Conservation (phyloP, 2,113 vertebrate genomes). For the Clinocottus analis region DNA sequence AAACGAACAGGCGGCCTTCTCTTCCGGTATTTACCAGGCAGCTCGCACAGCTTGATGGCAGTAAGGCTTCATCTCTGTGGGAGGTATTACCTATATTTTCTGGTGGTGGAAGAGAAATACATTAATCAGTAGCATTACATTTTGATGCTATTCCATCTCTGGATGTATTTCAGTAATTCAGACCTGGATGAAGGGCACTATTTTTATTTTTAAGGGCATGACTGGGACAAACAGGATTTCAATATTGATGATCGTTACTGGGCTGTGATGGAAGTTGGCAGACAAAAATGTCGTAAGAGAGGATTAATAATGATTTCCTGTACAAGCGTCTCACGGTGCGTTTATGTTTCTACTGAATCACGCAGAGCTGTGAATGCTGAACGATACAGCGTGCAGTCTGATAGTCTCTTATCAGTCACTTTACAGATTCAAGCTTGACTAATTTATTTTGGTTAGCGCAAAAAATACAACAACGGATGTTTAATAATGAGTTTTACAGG, state of each 20-base stretch:
- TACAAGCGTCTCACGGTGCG: conserved; percentile 48
- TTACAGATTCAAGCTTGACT: conserved; percentile 53
- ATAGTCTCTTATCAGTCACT: conserved; percentile 56
- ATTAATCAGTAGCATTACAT: conserved; percentile 30
- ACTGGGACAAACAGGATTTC: conserved; percentile 57
- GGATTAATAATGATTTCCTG: conserved; percentile 61
- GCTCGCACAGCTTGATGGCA: conserved; percentile 19
- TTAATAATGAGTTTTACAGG: conserved; percentile 53
- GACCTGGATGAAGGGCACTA: conserved; percentile 1
- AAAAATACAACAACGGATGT: conserved; percentile 46
- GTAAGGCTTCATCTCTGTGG: conserved; percentile 22
- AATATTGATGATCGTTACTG: conserved; percentile 52
- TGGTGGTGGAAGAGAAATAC: conserved; percentile 23
- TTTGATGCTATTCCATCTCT: conserved; percentile 7
- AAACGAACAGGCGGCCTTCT: conserved; percentile 27
- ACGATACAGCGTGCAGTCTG: conserved; percentile 13
- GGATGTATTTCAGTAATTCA: conserved; percentile 30
- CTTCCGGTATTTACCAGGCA: conserved; percentile 10
- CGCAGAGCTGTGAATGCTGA: conserved; percentile 22
- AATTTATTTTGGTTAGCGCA: background rate
- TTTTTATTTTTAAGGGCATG: conserved; percentile 38
- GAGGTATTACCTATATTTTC: conserved; percentile 28
- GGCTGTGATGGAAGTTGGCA: conserved; percentile 34
- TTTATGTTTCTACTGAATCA: conserved; percentile 51
- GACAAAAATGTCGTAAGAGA: conserved; percentile 50